Conservation (phyloP, 2,113 vertebrate genomes). For the Cercocebus atys region DNA sequence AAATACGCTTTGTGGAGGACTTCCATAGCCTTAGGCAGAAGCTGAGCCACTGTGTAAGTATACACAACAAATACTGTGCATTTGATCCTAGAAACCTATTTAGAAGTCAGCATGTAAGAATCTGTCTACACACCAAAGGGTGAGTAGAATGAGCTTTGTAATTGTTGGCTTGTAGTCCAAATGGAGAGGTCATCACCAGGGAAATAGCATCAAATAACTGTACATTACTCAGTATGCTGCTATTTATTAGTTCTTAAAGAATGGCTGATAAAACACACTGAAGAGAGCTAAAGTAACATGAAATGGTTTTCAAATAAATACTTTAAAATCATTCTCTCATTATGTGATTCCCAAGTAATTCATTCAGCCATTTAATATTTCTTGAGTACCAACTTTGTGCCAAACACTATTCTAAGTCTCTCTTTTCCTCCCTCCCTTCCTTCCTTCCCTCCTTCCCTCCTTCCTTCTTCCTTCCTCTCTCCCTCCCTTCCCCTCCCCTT, state of each 20-base stretch:
- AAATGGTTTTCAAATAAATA: not conserved
- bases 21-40: conserved; percentile 78
- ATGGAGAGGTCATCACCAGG: not conserved
- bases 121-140: not conserved
- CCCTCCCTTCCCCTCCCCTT: no score
- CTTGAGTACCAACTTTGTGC: not conserved
- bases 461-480: no score
- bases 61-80: not conserved
- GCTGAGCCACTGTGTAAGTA: conserved; percentile 84
- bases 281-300: not conserved
- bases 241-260: not conserved
- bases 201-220: not conserved
- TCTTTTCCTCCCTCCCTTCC: rapidly evolving
- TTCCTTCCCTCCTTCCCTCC: no score
- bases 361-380: not conserved
- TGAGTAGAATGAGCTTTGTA: not conserved
- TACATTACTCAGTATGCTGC: not conserved
- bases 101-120: not conserved
- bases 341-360: not conserved
- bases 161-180: not conserved
- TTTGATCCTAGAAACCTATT: not conserved
- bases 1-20: conserved; percentile 72
- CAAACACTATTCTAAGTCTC: not conserved
- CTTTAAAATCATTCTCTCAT: not conserved
- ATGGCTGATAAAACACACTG: not conserved